These are phyloP conservation scores for Lagopus leucura DNA, from an alignment of 2,113 vertebrate genomes.

Conservation along the genomic window DNA sequence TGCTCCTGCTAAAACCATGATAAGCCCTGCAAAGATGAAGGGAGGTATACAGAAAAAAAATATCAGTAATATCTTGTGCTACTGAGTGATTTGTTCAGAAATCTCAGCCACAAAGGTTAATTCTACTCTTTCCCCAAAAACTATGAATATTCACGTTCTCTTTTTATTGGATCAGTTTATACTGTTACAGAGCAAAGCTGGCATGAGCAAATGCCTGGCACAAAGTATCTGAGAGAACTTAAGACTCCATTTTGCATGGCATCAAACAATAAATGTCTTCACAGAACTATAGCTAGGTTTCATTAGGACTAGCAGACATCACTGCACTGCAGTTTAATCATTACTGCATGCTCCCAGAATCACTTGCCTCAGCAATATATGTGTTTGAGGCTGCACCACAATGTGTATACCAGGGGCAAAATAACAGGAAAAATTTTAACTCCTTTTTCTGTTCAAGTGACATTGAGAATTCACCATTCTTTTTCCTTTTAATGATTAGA, in stretches of 20 bases:
- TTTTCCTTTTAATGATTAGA: too few relatives aligned
- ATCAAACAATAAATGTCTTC: neutral
- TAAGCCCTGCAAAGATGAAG: slow-evolving; percentile 83
- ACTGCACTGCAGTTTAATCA: neutral
- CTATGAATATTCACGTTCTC: neutral
- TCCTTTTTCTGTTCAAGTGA: neutral
- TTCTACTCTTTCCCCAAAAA: neutral
- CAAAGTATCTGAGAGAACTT: neutral
- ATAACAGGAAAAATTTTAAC: neutral
- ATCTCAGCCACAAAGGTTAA: neutral
- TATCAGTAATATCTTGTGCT: neutral
- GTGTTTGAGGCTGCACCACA: neutral
- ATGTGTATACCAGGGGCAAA: neutral
- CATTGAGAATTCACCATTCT: too few relatives aligned
- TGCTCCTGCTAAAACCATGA: slow-evolving; percentile 94
- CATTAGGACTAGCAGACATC: neutral
- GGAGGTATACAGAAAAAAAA: slow-evolving; percentile 17
- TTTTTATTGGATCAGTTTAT: neutral
- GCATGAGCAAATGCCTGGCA: neutral
- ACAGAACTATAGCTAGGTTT: neutral
- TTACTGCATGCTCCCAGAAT: neutral
- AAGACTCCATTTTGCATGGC: neutral
- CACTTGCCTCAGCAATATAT: neutral
- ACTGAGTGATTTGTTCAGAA: neutral
- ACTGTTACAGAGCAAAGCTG: neutral